Evolutionary conservation across 2,797 vertebrate species (phyloP).

Genomic region (Myotis daubentonii): DNA sequence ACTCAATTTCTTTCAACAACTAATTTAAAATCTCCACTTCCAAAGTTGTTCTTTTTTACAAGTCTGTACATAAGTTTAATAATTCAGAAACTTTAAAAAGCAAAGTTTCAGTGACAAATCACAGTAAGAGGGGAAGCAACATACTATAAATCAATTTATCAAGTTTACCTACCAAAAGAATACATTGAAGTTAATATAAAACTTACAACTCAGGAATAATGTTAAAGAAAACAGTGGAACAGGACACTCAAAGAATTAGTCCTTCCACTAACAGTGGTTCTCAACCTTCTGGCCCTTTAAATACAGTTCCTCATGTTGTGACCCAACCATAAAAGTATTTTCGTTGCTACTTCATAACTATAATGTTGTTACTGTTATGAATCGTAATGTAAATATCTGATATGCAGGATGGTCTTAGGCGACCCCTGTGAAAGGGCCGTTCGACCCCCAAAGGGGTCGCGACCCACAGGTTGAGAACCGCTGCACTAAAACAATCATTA

Average conservation of each 20-base stretch:
- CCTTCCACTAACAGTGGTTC: background rate
- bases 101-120: background rate
- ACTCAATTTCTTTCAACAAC: constrained; percentile 3
- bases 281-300: no score
- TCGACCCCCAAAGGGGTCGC: no score
- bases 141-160: background rate
- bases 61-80: background rate
- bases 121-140: background rate
- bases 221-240: background rate
- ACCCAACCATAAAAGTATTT: no score
- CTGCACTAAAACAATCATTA: background rate
- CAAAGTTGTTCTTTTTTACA: background rate
- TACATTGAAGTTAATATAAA: background rate
- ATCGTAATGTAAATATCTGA: no score
- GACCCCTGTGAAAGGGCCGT: no score
- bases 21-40: constrained; percentile 12
- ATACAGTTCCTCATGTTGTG: no score
- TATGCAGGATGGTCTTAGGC: no score
- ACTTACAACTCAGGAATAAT: background rate
- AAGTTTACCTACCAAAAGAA: background rate
- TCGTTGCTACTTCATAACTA: no score
- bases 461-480: no score
- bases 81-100: constrained; percentile 42
- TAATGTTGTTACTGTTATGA: no score
- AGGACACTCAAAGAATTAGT: background rate